Conservation (phyloP, 35 echinoderm and acorn worm species). For the Chiridota heheva region DNA sequence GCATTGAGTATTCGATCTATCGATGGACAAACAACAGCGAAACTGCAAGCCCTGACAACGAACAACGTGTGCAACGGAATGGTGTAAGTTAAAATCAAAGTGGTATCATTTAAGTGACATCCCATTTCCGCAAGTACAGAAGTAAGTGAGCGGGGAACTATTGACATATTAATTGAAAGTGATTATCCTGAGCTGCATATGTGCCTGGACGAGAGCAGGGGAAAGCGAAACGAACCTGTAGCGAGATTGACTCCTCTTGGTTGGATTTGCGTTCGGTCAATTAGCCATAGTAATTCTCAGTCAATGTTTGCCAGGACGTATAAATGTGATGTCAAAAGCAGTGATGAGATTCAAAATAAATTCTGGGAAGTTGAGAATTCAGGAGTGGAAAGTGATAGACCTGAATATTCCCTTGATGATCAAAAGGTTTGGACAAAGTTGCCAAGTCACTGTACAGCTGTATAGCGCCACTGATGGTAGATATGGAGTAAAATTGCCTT, state of each 20-base stretch:
- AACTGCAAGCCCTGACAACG: slow-evolving; percentile 34
- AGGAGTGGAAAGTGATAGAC: not conserved
- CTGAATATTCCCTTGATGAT: not conserved
- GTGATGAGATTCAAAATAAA: not conserved
- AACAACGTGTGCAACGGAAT: slow-evolving; percentile 20
- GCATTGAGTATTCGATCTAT: not conserved
- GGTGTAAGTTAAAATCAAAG: slow-evolving; percentile 23
- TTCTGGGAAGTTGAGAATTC: slow-evolving; percentile 34
- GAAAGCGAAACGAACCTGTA: slow-evolving; percentile 28
- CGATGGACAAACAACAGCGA: slow-evolving; percentile 27
- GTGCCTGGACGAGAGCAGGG: not conserved
- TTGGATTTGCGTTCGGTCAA: slow-evolving; percentile 20
- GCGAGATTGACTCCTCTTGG: slow-evolving; percentile 25
- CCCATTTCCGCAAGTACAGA: slow-evolving; percentile 3
- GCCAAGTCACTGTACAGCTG: not conserved
- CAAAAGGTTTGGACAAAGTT: not conserved
- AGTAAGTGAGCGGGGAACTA: not conserved
- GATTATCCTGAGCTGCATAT: slow-evolving; percentile 9
- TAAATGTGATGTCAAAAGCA: slow-evolving; percentile 10
- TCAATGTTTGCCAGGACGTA: slow-evolving; percentile 20
- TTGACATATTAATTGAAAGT: slow-evolving; percentile 2
- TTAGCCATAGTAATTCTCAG: not conserved
- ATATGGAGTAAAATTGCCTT: not conserved
- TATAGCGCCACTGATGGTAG: not conserved
- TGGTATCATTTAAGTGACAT: slow-evolving; percentile 34